Conservation (phyloP, 1,140 invertebrate genomes). For the Papilio polytes region DNA sequence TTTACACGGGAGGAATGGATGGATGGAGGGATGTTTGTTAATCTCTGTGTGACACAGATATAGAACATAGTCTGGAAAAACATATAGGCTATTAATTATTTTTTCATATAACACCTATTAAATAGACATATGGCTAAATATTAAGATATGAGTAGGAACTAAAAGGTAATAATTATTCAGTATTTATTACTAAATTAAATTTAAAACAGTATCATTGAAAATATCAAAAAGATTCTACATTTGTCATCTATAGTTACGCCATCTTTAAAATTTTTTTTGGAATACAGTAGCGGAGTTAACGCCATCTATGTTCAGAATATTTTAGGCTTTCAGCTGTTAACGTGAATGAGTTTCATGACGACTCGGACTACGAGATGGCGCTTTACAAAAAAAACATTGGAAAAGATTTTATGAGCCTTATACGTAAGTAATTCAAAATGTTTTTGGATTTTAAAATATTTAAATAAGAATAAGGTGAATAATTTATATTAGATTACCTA, state of each 20-base stretch:
- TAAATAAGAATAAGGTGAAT: no score
- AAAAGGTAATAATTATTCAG: not conserved
- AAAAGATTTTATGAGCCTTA: no score
- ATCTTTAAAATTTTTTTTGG: not conserved
- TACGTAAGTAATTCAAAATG: no score
- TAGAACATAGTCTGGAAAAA: no score
- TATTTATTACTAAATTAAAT: not conserved
- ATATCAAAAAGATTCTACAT: not conserved
- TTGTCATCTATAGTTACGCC: not conserved
- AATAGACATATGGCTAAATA: not conserved
- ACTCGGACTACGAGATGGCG: not conserved
- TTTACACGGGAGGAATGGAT: no score
- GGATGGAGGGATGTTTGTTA: no score
- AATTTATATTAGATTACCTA: no score
- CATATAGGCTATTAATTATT: no score
- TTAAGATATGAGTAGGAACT: not conserved
- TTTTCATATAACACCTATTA: no score
- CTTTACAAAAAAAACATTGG: not conserved
- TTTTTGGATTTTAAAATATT: no score
- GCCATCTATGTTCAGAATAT: conserved; percentile 3
- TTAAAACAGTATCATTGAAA: no score
- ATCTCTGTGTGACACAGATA: no score
- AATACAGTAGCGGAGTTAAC: not conserved
- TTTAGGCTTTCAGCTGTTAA: not conserved
- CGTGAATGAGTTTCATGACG: not conserved